Base-by-base conservation (phyloP, 2,113 vertebrate genomes). In the Anseranas semipalmata region DNA sequence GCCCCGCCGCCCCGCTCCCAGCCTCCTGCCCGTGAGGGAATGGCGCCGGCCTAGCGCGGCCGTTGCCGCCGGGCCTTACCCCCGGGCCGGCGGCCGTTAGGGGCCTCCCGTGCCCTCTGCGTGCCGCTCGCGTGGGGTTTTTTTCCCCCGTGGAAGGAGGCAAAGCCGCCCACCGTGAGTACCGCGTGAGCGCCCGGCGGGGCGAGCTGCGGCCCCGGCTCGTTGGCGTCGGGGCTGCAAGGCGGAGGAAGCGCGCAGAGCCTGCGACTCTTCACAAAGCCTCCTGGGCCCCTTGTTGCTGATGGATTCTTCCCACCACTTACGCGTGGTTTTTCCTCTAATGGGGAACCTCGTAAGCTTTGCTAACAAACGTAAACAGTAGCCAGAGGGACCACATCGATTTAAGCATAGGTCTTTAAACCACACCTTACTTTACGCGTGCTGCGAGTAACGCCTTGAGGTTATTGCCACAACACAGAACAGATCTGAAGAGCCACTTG, bases 291-390 rank as follows among this genome's bases (percentile, higher is more conserved):
- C 50, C 50, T 52, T 25, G 22, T 25, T 14, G 24, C 50, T 14
- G 50, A 8, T 25, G 13, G 24, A 52, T 24, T 25, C 50, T 52
- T 52, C 50, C 50, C 50, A 52, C 25, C 50, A 2, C 50, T 24
- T 52, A 52, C 12, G 11, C 7, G 4, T 52, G 14, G 24, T 52
- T 52, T 52, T 25, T 14, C 50, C 50, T 25, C 13, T 52, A 20
- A 0, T 0, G 46, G 79, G 67, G 21, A 48, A n/a, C 20, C 25
- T 45, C 25, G 0, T 2, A 74, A 27, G 55, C 7, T 6, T 27
- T 6, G 0, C 2, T 5, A 1, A 15, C 24, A 18, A 39, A 35
- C 17, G 2, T 1, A 5, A 30, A 9, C 19, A 15, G 71, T 18
- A 6, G 72, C 72, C 10, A 33, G 59, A 6, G 62, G 21, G 25